These are phyloP conservation scores for Spicauda simplicius DNA, from an alignment of 2,888 invertebrate species.

Conservation along the genomic window DNA sequence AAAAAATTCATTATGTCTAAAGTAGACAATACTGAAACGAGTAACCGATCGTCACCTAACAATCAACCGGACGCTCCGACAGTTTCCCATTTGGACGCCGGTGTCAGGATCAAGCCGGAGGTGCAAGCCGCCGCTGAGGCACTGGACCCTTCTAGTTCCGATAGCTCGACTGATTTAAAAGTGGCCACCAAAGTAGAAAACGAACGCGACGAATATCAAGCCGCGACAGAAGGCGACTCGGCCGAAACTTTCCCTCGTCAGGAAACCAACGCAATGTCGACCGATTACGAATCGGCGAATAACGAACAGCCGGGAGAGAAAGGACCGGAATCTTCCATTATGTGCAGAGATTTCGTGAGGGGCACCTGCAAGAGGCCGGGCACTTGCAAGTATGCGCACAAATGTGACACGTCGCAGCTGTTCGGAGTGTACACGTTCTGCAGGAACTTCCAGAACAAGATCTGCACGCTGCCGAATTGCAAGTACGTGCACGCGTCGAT, in stretches of 20 bases:
- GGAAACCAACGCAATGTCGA: not conserved
- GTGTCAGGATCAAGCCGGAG: slow-evolving; percentile 7
- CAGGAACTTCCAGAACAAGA: slow-evolving; percentile 18
- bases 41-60: slow-evolving; percentile 18
- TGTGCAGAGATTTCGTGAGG: slow-evolving; percentile 26
- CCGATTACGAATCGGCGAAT: not conserved
- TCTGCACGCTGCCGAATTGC: slow-evolving; percentile 11
- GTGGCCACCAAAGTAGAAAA: slow-evolving; percentile 8
- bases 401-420: slow-evolving; percentile 19
- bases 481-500: slow-evolving; percentile 28
- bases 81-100: not conserved
- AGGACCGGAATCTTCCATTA: not conserved
- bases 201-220: slow-evolving; percentile 6
- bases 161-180: not conserved
- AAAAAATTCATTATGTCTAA: slow-evolving; percentile 28
- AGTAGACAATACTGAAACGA: slow-evolving; percentile 22
- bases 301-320: not conserved
- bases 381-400: slow-evolving; percentile 20
- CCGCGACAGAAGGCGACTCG: not conserved
- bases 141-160: not conserved
- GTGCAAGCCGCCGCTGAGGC: not conserved
- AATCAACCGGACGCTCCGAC: slow-evolving; percentile 3
- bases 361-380: slow-evolving; percentile 21
- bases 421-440: slow-evolving; percentile 23
- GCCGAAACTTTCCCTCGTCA: not conserved